Conservation (phyloP, 2,113 vertebrate species). For the Chamaetylas fuelleborni region DNA sequence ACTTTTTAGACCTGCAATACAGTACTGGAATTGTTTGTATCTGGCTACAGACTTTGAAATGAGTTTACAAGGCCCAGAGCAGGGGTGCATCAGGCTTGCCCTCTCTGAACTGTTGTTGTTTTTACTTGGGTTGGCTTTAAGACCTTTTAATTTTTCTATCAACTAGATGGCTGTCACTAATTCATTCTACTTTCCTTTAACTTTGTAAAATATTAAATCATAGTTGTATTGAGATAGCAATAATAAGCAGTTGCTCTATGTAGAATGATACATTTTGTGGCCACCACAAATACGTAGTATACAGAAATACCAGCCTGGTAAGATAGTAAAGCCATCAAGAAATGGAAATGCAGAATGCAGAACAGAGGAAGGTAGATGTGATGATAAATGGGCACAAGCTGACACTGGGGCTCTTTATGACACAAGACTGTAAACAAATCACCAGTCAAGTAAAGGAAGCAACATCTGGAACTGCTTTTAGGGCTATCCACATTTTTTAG, state of each 20-base stretch:
- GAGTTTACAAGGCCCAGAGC: background rate
- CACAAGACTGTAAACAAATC: background rate
- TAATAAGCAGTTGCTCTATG: background rate
- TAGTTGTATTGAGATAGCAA: background rate
- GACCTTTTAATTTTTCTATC: background rate
- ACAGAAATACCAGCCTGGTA: background rate
- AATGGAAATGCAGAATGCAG: background rate
- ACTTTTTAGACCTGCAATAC: background rate
- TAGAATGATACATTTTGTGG: background rate
- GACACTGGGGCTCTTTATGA: background rate
- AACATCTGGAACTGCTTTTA: background rate
- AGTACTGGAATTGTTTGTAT: background rate
- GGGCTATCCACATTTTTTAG: background rate
- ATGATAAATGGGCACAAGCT: background rate
- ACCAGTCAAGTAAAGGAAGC: background rate
- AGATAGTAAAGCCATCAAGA: background rate
- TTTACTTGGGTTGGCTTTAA: background rate
- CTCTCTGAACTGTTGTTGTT: background rate
- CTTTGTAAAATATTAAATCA: background rate
- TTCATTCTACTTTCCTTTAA: background rate
- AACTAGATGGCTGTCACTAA: fast-evolving
- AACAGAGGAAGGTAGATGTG: background rate
- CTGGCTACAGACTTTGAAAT: background rate
- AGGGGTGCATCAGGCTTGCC: background rate
- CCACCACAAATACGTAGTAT: background rate